Percentiles rank a stretch among this genome's conserved stretches.
Evolutionary conservation across 2,797 vertebrate species (phyloP).

Genomic region (Aphelocoma californica): DNA sequence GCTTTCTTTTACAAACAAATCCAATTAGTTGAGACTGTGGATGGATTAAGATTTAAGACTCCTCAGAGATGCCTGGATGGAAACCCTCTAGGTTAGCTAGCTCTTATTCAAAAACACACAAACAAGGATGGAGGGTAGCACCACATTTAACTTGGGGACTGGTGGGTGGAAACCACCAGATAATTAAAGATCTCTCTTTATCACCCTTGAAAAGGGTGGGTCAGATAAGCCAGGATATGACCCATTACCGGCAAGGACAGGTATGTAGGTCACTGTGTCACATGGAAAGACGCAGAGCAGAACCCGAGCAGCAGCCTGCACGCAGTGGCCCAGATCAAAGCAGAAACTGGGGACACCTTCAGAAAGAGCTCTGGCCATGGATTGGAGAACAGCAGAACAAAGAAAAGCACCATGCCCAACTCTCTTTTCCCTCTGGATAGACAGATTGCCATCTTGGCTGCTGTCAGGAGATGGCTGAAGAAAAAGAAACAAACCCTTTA

Average conservation of each 20-base stretch:
- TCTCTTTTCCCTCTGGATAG: background rate
- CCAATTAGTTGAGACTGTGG: constrained; percentile 22
- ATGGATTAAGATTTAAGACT: constrained; percentile 6
- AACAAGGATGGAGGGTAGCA: background rate
- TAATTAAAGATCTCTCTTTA: background rate
- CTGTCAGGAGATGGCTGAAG: background rate
- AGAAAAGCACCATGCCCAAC: background rate
- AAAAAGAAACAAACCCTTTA: background rate
- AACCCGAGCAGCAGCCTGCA: background rate
- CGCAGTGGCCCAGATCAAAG: background rate
- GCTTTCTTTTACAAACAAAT: constrained; percentile 29
- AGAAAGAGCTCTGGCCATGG: background rate
- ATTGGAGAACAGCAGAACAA: background rate
- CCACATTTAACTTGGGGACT: background rate
- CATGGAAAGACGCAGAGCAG: background rate
- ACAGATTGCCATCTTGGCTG: background rate
- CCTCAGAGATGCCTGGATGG: background rate
- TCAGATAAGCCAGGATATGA: background rate
- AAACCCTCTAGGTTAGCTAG: background rate
- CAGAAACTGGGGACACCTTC: background rate
- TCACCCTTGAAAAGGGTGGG: background rate
- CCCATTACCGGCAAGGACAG: background rate
- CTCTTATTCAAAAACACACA: background rate
- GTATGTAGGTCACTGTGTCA: constrained; percentile 29
- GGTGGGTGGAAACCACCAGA: background rate